These are phyloP conservation scores for Tapera naevia DNA, from an alignment of 2,797 vertebrate species.

Conservation along the genomic window DNA sequence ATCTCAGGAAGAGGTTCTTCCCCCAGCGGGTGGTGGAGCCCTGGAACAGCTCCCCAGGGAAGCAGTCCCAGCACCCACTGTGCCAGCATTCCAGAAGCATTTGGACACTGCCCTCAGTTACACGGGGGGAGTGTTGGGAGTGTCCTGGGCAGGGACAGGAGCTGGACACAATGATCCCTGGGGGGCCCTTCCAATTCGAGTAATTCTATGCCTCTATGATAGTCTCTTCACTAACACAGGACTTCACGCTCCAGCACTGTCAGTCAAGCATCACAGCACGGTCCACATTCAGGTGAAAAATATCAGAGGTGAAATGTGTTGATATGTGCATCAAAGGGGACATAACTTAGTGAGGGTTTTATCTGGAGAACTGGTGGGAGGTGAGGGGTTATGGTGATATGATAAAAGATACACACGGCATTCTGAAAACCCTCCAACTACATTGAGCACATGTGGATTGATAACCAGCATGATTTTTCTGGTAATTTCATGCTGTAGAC, in stretches of 20 bases:
- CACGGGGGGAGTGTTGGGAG: too few species aligned
- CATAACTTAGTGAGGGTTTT: neutral
- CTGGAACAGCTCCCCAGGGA: too few species aligned
- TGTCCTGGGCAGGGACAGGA: too few species aligned
- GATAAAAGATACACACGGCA: conserved; percentile 41
- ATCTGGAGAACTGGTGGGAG: conserved; percentile 57
- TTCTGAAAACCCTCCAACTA: conserved; percentile 45
- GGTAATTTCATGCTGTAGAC: conserved; percentile 62
- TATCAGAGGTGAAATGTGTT: conserved; percentile 26
- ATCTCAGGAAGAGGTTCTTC: too few species aligned
- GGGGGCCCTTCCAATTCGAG: too few species aligned
- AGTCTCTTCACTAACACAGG: neutral
- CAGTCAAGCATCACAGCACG: neutral
- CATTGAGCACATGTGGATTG: conserved; percentile 39
- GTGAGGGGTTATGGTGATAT: conserved; percentile 36
- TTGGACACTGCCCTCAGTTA: too few species aligned
- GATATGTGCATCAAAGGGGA: conserved; percentile 1
- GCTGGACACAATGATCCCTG: too few species aligned
- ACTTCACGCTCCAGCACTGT: neutral
- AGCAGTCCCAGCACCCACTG: too few species aligned
- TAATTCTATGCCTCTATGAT: too few species aligned
- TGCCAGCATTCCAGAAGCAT: too few species aligned
- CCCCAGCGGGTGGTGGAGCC: too few species aligned
- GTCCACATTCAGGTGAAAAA: conserved; percentile 13
- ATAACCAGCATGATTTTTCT: conserved; percentile 62